These are phyloP conservation scores for Coracopsis vasa DNA, from an alignment of 2,113 vertebrate genomes.

Conservation along the genomic window DNA sequence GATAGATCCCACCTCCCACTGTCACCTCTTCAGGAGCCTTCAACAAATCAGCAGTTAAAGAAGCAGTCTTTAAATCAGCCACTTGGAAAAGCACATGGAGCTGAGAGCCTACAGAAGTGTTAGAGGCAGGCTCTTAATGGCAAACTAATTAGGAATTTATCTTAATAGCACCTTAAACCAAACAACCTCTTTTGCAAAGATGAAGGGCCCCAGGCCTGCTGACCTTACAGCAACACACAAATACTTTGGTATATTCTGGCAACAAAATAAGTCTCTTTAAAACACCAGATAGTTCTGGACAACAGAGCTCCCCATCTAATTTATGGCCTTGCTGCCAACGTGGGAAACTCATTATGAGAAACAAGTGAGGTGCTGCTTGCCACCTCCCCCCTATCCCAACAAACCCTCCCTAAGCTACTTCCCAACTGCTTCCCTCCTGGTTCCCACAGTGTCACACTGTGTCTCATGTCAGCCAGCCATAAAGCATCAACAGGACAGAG, in stretches of 20 bases:
- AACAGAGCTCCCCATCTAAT: neutral
- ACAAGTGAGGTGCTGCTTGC: neutral
- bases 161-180: neutral
- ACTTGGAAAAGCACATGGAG: neutral
- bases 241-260: neutral
- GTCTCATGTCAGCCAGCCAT: accelerated
- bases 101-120: accelerated
- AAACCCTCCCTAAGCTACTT: neutral
- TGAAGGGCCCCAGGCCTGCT: neutral
- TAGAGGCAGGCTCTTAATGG: neutral
- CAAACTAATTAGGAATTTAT: neutral
- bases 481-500: accelerated
- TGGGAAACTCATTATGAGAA: neutral
- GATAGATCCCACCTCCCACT: neutral
- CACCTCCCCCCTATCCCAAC: neutral
- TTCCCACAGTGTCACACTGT: accelerated
- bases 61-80: neutral
- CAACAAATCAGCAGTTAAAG: neutral
- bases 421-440: neutral
- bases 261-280: neutral
- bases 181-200: neutral
- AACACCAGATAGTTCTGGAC: neutral
- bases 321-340: neutral
- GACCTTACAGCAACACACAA: neutral
- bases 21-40: neutral